phyloP scores from a whole-genome alignment of 1,140 invertebrate genomes.

The Heliconius melpomene region DNA sequence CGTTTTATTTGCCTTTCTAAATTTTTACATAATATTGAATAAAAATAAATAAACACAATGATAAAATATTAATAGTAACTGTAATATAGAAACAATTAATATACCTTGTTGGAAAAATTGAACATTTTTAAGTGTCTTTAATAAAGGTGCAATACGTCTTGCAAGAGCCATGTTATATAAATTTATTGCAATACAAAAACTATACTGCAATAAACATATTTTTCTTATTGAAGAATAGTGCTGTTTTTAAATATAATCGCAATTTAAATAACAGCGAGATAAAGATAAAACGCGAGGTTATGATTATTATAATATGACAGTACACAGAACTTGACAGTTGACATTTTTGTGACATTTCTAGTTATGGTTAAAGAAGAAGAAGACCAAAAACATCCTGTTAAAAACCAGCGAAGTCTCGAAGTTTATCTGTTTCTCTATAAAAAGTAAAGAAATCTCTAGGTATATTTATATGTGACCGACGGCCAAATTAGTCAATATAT shows the following conservation, averaged over 20 bases:
- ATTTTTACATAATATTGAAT: conserved; percentile 24
- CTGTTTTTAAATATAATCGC: background rate
- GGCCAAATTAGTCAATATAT: no score
- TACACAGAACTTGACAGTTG: background rate
- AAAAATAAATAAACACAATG: conserved; percentile 24
- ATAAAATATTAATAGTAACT: background rate
- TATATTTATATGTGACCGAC: no score
- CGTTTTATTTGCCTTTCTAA: conserved; percentile 66
- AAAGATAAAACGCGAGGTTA: background rate
- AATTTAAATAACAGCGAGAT: background rate
- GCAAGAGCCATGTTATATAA: conserved; percentile 51
- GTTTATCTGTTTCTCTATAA: no score
- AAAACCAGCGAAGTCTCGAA: no score
- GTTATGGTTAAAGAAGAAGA: no score
- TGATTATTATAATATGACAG: background rate
- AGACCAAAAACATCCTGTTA: no score
- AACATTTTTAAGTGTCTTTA: conserved; percentile 42
- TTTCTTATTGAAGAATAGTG: background rate
- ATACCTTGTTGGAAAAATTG: conserved; percentile 50
- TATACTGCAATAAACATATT: background rate
- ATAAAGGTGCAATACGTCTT: conserved; percentile 50
- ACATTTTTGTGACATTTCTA: no score
- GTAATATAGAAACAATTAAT: conserved; percentile 25
- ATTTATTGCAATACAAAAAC: background rate
- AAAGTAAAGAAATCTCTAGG: no score